Base-by-base conservation (phyloP, 35 echinoderm and acorn worm genomes). In the Lytechinus pictus region DNA sequence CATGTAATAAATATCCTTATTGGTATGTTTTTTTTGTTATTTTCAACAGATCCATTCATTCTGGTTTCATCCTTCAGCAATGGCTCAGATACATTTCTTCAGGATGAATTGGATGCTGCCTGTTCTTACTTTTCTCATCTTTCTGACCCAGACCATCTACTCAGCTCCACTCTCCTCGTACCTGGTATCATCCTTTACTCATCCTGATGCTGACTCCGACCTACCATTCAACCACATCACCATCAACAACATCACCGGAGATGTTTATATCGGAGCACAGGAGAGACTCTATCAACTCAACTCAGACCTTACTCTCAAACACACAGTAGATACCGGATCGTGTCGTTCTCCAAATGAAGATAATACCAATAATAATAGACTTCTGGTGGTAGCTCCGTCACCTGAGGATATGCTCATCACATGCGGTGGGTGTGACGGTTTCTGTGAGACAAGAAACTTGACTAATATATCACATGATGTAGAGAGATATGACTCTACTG, bases 191-290 rank as follows among this genome's bases (percentile, higher is more conserved):
- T 86, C 57, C 52, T 96, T 96, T 88, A 11, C 54, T 56, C 92
- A 52, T 91, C 95, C 95, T 66, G 27, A 95, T 91, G 89, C 95
- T 66, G 27, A 95, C 52, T 87, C 33, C 86, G 79, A 71, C 52
- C 57, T 56, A 28, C 54, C 54, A 54, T 94, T 96, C 86, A 96
- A 95, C 33, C 96, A 95, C 88, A 89, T 95, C 57, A 52, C 61
- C 66, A 28, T 95, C 55, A 53, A 96, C 72, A 94, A 91, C 94
- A 66, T 60, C 55, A 95, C 54, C 13, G 95, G 95, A n/a, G 54
- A 95, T 86, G 96, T 96, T 0, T 96, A 96, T 52, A 61, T 96
- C 9, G 96, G 96, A 61, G 96, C 96, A 10, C 28, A 33, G 27
- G 88, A 96, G 54, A 53, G 54, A 16, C 54, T 96, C 88, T 96